phyloP scores from a whole-genome alignment of 2,888 invertebrate species.

The Drosophila nr. medialis region DNA sequence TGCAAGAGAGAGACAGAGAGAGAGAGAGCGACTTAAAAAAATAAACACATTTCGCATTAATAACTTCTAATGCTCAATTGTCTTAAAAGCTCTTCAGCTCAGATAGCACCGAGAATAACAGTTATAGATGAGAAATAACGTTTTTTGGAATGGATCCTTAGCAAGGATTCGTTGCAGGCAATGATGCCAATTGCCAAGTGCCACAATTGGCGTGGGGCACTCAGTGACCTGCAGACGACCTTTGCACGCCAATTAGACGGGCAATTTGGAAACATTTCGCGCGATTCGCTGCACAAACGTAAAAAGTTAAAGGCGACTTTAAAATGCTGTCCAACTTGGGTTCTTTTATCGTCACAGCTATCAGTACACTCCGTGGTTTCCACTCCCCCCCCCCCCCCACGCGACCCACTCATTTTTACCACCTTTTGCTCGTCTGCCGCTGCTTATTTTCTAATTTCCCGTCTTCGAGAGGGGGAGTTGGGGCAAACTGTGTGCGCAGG shows the following conservation, averaged over 20 bases:
- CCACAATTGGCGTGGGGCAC: background rate
- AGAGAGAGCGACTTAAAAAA: background rate
- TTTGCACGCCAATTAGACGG: constrained; percentile 74
- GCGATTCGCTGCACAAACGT: constrained; percentile 40
- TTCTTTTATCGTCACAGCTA: constrained; percentile 50
- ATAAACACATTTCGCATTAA: background rate
- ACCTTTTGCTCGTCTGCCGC: constrained; percentile 23
- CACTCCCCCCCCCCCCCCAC: fast-evolving
- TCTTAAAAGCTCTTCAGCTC: background rate
- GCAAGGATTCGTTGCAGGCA: background rate
- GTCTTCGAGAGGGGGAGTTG: constrained; percentile 34
- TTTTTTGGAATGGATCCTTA: background rate
- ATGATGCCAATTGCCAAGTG: background rate
- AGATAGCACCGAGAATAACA: background rate
- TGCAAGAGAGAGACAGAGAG: background rate
- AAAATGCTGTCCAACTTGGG: constrained; percentile 40
- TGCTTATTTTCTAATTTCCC: constrained; percentile 78
- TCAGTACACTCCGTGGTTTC: constrained; percentile 13
- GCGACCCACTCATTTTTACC: background rate
- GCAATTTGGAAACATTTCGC: constrained; percentile 47
- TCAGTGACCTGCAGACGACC: constrained; percentile 64
- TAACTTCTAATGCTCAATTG: background rate
- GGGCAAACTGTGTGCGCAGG: constrained; percentile 64
- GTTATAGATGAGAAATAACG: background rate
- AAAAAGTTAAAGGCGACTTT: constrained; percentile 46